Percentiles rank a stretch among this genome's conserved stretches.
phyloP scores from a whole-genome alignment of 2,797 vertebrate species.

The Babyrousa celebensis region DNA sequence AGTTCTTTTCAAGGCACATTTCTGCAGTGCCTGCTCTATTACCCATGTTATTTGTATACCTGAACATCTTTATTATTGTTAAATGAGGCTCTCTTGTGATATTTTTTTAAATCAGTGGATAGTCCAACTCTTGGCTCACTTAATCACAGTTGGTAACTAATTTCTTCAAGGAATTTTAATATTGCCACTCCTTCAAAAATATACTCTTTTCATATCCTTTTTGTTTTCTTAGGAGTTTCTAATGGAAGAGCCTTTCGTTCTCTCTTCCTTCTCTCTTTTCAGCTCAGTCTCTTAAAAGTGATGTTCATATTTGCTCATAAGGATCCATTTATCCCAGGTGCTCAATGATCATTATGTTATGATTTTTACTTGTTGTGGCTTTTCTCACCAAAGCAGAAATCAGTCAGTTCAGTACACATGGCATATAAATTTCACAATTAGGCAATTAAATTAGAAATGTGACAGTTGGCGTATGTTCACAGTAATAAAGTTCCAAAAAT shows the following conservation, averaged over 20 bases:
- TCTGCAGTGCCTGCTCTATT: not conserved
- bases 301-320: constrained; percentile 26
- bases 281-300: not conserved
- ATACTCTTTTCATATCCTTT: constrained; percentile 28
- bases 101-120: not conserved
- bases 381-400: constrained; percentile 70
- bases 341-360: constrained; percentile 29
- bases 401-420: not conserved
- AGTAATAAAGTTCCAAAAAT: constrained; percentile 80
- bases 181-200: constrained; percentile 58
- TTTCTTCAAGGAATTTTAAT: constrained; percentile 54
- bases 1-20: constrained; percentile 16
- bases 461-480: constrained; percentile 69
- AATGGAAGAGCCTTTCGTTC: constrained; percentile 1
- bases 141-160: constrained; percentile 53
- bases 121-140: constrained; percentile 25
- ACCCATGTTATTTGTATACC: not conserved
- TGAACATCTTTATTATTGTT: constrained; percentile 30
- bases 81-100: constrained; percentile 32
- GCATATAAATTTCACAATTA: constrained; percentile 13
- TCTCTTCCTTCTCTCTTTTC: constrained; percentile 7
- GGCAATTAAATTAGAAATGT: constrained; percentile 74
- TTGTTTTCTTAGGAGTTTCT: constrained; percentile 39
- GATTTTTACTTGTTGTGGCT: constrained; percentile 51
- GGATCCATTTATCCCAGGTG: constrained; percentile 22